Evolutionary conservation across 2,888 invertebrate species (phyloP), one percentile per base, ranked within the genome.

Genomic region (Diarsia dahlii): DNA sequence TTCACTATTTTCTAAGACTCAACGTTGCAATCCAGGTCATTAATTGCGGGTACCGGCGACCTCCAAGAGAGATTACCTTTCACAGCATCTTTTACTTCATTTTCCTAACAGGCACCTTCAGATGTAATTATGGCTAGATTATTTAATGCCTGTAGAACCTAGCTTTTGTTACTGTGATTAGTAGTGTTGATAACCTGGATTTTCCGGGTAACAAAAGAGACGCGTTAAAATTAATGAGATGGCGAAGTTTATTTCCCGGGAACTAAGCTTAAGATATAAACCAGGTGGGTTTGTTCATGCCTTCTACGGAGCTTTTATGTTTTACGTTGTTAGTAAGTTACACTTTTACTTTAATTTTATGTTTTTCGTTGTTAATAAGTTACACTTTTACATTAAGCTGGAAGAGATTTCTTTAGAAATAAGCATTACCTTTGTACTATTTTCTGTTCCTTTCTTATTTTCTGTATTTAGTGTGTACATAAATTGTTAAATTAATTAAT

Each of bases 21-120:
- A 45, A 71, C 46, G 64, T 69, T 71, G 45, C 52, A 52, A 74
- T 73, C 63, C 56, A 56, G 71, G 39, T 74, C 67, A 80, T 80
- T 81, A 79, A 80, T 76, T 82, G 68, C 69, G 18, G 64, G 34
- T 62, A 63, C 73, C 60, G 39, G 66, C 71, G 62, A 60, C 65
- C 34, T 62, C 28, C 28, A 12, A 72, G 46, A 69, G 20, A 28
- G 15, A 67, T 72, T 68, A 56, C 45, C 20, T 64, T 70, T 45
- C 1, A 39, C 46, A 48, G 28, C 18, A 60, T 63, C 23, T 50
- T 75, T 66, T 28, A 6, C 23, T 76, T 58, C 18, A 58, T 58
- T 48, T 81, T 58, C 58, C 4, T 62, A 46, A 52, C 2, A 71
- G 48, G 23, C n/a, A 13, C 8, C 20, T 9, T 76, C 20, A 54